Evolutionary conservation across 1,140 invertebrate species (phyloP), one percentile per base, ranked within the genome.

Genomic region (Ostrea edulis): DNA sequence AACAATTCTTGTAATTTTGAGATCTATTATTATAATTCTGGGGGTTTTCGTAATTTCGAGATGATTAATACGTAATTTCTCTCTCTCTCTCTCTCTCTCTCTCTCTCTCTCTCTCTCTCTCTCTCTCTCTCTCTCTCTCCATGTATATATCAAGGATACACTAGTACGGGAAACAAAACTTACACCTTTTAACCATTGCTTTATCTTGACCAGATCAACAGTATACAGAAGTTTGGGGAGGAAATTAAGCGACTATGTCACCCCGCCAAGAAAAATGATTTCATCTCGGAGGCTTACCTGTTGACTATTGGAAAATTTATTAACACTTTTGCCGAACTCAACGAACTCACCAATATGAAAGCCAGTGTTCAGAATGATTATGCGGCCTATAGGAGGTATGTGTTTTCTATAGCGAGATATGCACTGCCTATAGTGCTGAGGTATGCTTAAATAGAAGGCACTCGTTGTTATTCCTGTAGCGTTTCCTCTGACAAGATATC

Each of bases 301-400:
- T 95, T 99, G 58, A 99, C 99, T 0, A 96, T 99, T 25, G 99
- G 99, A 82, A 99, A 99, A 96, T 99, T 99, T 93, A 98, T 99
- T 51, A 99, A 99, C 95, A 99, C 99, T 98, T 99, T 99, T 96
- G 99, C 98, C 82, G 98, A 99, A 8, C 95, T 99, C 8, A 99
- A 99, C 95, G 99, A 99, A 95, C 95, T 99, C 17, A 99, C 99
- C 95, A 99, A 99, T 94, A 99, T 99, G 98, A 99, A 99, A 95
- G 99, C 98, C 0, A 99, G 98, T 92, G 98, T 99, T 0, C 99
- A 99, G 95, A 99, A 99, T 95, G 99, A 99, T 95, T 99, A 99
- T 94, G 99, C 99, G 0, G 99, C 98, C 0, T 99, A 99, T 93
- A 96, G 98, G 94, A 96, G 98, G 98, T 97, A 96, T 93, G 84